Percentiles rank a stretch among this genome's conserved stretches.
phyloP scores from a whole-genome alignment of 2,797 vertebrate species.

The Smutsia temminckii region DNA sequence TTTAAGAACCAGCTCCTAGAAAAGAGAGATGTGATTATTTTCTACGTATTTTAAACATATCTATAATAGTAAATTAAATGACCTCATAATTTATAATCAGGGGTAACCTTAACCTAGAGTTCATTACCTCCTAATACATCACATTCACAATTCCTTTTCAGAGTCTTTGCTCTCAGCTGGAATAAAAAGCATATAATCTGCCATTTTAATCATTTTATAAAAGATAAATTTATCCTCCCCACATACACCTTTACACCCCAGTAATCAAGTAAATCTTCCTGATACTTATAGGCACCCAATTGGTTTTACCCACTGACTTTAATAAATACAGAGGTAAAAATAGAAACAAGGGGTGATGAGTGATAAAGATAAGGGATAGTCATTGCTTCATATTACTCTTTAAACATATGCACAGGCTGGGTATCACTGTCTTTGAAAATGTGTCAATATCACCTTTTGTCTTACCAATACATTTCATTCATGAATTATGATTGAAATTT shows the following conservation, averaged over 20 bases:
- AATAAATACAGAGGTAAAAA: neutral
- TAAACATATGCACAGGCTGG: neutral
- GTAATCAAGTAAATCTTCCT: neutral
- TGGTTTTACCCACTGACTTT: neutral
- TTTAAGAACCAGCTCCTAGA: neutral
- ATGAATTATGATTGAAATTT: neutral
- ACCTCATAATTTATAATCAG: neutral
- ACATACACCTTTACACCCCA: neutral
- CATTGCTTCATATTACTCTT: neutral
- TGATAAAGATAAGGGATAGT: neutral
- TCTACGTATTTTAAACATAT: neutral
- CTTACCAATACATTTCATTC: neutral
- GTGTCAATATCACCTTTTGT: neutral
- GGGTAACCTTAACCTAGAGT: neutral
- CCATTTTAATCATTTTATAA: conserved; percentile 14
- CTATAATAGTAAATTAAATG: neutral
- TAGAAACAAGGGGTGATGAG: neutral
- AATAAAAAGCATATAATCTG: conserved; percentile 5
- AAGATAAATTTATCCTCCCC: neutral
- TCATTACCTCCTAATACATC: neutral
- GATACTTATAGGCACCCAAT: neutral
- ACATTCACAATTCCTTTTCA: neutral
- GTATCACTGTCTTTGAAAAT: neutral
- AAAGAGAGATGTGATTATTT: neutral
- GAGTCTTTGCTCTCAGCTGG: neutral